phyloP scores from a whole-genome alignment of 2,888 invertebrate genomes.

The Drosophila melanosoma region DNA sequence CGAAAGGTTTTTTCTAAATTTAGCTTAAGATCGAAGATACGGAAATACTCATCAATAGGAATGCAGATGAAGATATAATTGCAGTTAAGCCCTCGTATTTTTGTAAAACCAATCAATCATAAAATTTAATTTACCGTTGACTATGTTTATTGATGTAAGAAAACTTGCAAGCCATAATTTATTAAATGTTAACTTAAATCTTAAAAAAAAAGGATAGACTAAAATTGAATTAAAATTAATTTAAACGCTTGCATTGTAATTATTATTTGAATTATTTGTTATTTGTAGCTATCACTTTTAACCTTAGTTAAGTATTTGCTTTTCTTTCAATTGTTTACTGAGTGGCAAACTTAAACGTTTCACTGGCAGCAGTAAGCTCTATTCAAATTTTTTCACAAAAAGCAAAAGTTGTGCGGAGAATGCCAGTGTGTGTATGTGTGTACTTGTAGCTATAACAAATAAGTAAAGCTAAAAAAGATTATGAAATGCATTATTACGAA shows the following conservation, averaged over 20 bases:
- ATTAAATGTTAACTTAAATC: neutral
- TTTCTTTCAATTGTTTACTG: too few relatives aligned
- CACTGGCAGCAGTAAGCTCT: too few relatives aligned
- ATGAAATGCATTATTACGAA: constrained; percentile 1
- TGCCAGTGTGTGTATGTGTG: constrained; percentile 1
- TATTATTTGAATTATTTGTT: neutral
- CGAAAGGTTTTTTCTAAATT: neutral
- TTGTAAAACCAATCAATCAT: neutral
- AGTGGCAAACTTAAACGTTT: too few relatives aligned
- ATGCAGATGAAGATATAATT: neutral
- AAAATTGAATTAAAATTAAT: too few relatives aligned
- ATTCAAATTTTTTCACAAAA: neutral
- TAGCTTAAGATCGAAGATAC: neutral
- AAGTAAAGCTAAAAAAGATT: neutral
- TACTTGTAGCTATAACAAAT: constrained; percentile 23
- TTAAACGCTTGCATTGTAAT: neutral
- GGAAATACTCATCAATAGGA: too few relatives aligned
- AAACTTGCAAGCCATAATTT: neutral
- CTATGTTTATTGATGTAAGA: neutral
- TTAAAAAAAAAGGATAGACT: neutral
- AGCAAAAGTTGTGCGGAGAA: neutral
- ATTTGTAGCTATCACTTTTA: neutral
- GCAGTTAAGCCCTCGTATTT: neutral
- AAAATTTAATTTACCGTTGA: neutral
- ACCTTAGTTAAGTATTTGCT: too few relatives aligned